Evolutionary conservation across 2,113 vertebrate species (phyloP).

Genomic region (Dascyllus trimaculatus): DNA sequence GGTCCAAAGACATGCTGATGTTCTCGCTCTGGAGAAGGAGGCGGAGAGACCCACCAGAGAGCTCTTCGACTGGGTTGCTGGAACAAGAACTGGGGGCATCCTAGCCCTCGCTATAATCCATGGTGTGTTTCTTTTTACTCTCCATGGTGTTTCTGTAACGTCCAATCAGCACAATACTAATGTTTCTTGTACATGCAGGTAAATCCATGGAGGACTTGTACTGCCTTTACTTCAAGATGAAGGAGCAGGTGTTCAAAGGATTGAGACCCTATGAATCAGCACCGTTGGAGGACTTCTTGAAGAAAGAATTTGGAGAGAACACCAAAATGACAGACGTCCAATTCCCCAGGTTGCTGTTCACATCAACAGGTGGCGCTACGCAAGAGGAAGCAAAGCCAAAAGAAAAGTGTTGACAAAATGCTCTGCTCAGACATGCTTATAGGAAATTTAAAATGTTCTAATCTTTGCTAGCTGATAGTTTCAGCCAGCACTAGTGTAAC

Average conservation of each 20-base stretch:
- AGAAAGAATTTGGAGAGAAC: slow-evolving; percentile 96
- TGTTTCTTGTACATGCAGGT: slow-evolving; percentile 76
- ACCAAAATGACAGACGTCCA: slow-evolving; percentile 95
- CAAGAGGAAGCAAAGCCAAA: not conserved
- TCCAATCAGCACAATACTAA: not conserved
- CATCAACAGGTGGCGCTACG: not conserved
- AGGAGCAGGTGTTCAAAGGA: slow-evolving; percentile 95
- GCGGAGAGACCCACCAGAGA: slow-evolving; percentile 90
- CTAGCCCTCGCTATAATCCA: slow-evolving; percentile 95
- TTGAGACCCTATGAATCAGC: slow-evolving; percentile 95
- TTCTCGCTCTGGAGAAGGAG: slow-evolving; percentile 93
- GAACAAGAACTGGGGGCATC: slow-evolving; percentile 98
- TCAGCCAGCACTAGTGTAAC: no score
- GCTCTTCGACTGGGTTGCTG: slow-evolving; percentile 97
- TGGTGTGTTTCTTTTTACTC: slow-evolving; percentile 72
- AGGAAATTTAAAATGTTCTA: no score
- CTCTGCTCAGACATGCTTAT: no score
- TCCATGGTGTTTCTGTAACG: not conserved
- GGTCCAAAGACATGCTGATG: no score
- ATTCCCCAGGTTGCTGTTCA: slow-evolving; percentile 89
- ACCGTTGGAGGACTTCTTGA: slow-evolving; percentile 96
- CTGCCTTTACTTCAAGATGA: slow-evolving; percentile 98
- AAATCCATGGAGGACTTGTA: slow-evolving; percentile 97
- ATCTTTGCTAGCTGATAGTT: no score
- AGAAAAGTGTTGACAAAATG: not conserved